Evolutionary conservation across 2,797 vertebrate genomes (phyloP).

Genomic region (Botia kubotai): DNA sequence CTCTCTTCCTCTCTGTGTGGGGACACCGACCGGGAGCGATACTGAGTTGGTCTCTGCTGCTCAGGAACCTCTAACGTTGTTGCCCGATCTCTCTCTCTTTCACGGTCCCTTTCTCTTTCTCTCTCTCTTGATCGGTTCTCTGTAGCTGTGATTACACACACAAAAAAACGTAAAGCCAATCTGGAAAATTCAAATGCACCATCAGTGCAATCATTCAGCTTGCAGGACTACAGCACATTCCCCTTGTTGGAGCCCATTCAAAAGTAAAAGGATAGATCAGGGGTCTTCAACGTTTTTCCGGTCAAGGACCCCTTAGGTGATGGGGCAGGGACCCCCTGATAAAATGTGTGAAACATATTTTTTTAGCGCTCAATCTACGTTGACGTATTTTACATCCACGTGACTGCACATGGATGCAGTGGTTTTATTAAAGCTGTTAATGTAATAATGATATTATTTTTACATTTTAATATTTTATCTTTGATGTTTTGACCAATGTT

Average conservation of each 20-base stretch:
- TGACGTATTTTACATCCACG: no score
- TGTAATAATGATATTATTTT: no score
- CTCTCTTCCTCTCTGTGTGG: slow-evolving; percentile 95
- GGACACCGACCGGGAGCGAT: slow-evolving; percentile 96
- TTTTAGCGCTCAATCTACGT: no score
- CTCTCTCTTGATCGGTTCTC: slow-evolving; percentile 84
- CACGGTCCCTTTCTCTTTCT: slow-evolving; percentile 71
- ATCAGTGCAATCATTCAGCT: slow-evolving; percentile 50
- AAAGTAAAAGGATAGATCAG: slow-evolving; percentile 9
- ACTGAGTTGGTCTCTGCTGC: slow-evolving; percentile 87
- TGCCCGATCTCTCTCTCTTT: slow-evolving; percentile 72
- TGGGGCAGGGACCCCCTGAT: no score
- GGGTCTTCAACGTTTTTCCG: no score
- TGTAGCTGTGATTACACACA: slow-evolving; percentile 73
- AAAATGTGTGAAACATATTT: no score
- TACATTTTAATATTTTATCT: no score
- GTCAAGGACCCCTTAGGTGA: no score
- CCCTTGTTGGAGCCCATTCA: slow-evolving; percentile 1
- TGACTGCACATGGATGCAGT: no score
- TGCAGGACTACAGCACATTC: slow-evolving; percentile 41
- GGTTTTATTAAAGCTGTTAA: no score
- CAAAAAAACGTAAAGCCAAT: slow-evolving; percentile 32
- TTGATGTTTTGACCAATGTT: no score
- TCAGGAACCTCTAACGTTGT: slow-evolving; percentile 95
- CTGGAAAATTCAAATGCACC: neutral